phyloP scores from a whole-genome alignment of 2,113 vertebrate genomes.

The Lasiurus borealis region DNA sequence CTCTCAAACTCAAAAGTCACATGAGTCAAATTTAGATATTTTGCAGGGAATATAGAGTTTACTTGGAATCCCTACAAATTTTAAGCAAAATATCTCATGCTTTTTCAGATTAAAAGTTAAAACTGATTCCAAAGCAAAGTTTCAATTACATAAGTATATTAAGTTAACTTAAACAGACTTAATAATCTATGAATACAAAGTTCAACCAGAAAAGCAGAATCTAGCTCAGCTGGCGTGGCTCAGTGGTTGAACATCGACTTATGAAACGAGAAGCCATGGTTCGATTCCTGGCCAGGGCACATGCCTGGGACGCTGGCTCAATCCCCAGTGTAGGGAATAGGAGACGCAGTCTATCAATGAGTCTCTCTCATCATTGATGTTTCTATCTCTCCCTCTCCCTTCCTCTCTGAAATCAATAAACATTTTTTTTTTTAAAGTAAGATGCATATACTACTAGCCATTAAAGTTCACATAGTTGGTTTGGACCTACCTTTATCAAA shows the following conservation, averaged over 20 bases:
- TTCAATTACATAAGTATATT: constrained; percentile 40
- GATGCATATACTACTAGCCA: neutral
- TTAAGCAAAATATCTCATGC: neutral
- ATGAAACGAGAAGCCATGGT: too few relatives aligned
- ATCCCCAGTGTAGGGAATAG: too few relatives aligned
- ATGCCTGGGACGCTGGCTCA: too few relatives aligned
- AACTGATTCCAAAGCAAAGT: constrained; percentile 10
- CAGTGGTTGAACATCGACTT: too few relatives aligned
- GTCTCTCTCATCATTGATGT: too few relatives aligned
- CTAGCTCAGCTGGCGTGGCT: too few relatives aligned
- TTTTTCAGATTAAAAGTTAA: constrained; percentile 46
- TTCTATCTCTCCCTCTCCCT: too few relatives aligned
- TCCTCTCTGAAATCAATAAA: too few relatives aligned
- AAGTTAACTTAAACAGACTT: neutral
- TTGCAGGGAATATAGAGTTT: neutral
- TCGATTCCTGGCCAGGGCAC: too few relatives aligned
- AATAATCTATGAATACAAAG: constrained; percentile 11
- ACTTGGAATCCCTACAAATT: neutral
- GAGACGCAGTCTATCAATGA: too few relatives aligned
- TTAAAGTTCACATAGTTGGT: fast-evolving
- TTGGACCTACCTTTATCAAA: constrained; percentile 92
- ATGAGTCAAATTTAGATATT: constrained; percentile 11
- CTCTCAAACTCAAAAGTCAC: constrained; percentile 9
- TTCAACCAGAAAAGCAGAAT: neutral
- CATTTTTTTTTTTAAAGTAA: neutral